A percentile compares a stretch with the other conserved stretches of the same genome.
These are phyloP conservation scores for Boloria selene DNA, from an alignment of 2,888 invertebrate species.

Conservation along the genomic window DNA sequence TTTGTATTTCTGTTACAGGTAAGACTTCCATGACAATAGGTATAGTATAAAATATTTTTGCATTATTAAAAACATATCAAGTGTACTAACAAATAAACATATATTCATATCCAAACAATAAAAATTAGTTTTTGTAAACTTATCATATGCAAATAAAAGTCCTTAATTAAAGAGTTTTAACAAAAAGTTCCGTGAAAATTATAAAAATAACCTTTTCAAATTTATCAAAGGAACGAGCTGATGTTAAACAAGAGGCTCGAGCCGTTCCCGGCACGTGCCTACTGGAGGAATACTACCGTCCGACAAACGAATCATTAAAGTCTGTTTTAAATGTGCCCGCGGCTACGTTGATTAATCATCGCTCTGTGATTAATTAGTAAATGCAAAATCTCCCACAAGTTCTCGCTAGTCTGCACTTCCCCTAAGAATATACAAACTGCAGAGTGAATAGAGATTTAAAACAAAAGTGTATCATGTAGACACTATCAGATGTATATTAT, in stretches of 20 bases:
- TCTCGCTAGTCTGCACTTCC: constrained; percentile 35
- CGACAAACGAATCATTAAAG: constrained; percentile 74
- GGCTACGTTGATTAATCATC: constrained; percentile 73
- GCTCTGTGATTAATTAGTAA: constrained; percentile 62
- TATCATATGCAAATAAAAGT: constrained; percentile 1
- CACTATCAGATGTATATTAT: constrained; percentile 37
- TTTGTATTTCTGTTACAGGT: constrained; percentile 1
- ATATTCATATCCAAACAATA: not conserved
- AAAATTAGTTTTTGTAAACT: not conserved
- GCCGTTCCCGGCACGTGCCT: constrained; percentile 60
- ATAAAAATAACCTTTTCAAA: constrained; percentile 24
- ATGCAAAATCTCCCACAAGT: constrained; percentile 27
- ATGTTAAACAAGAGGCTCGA: constrained; percentile 55
- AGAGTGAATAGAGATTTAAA: constrained; percentile 37
- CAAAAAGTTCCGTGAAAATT: constrained; percentile 13
- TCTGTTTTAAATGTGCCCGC: constrained; percentile 65
- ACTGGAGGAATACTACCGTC: constrained; percentile 61
- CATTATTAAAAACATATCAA: too few relatives aligned
- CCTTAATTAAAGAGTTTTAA: constrained; percentile 13
- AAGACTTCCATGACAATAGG: not conserved
- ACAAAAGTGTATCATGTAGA: constrained; percentile 40
- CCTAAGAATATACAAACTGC: constrained; percentile 34
- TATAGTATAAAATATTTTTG: not conserved
- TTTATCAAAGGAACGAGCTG: constrained; percentile 56
- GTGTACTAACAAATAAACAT: not conserved